These are phyloP conservation scores for Agonopterix alstromeriana DNA, from an alignment of 2,888 invertebrate genomes.

Conservation along the genomic window DNA sequence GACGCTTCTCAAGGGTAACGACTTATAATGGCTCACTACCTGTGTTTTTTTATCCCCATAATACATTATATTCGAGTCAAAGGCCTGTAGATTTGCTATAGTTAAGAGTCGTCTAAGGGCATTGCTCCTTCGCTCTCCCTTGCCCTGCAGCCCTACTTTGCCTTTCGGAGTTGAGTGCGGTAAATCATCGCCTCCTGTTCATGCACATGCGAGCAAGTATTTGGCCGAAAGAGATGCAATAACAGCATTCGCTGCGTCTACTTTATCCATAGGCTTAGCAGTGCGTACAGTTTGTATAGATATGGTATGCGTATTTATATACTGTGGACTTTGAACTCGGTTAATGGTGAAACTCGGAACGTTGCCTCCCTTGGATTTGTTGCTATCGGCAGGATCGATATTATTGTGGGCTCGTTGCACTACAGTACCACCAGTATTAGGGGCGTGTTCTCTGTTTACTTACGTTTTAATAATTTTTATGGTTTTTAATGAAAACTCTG, in stretches of 20 bases:
- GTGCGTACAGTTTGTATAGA: conserved; percentile 47
- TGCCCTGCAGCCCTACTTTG: conserved; percentile 74
- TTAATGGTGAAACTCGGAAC: conserved; percentile 57
- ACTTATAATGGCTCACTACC: conserved; percentile 64
- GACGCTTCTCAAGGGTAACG: conserved; percentile 67
- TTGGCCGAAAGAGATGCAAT: conserved; percentile 66
- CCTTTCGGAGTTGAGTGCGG: conserved; percentile 53
- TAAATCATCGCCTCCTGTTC: conserved; percentile 50
- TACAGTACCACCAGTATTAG: conserved; percentile 21
- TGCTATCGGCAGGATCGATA: conserved; percentile 53
- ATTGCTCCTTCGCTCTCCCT: conserved; percentile 73
- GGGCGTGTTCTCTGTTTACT: conserved; percentile 23
- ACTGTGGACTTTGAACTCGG: conserved; percentile 69
- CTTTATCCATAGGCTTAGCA: conserved; percentile 56
- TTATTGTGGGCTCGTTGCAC: conserved; percentile 20
- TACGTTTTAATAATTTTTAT: conserved; percentile 1
- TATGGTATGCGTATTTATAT: conserved; percentile 54
- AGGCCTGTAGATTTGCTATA: conserved; percentile 59
- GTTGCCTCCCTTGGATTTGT: conserved; percentile 36
- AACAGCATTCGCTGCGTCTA: conserved; percentile 45
- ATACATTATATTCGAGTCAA: conserved; percentile 57
- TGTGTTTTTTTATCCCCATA: conserved; percentile 62
- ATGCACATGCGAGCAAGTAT: conserved; percentile 36
- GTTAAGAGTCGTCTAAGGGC: conserved; percentile 64
- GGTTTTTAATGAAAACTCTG: background rate